These are phyloP conservation scores for Exephanes ischioxanthus DNA, from an alignment of 2,888 invertebrate species.

Conservation along the genomic window DNA sequence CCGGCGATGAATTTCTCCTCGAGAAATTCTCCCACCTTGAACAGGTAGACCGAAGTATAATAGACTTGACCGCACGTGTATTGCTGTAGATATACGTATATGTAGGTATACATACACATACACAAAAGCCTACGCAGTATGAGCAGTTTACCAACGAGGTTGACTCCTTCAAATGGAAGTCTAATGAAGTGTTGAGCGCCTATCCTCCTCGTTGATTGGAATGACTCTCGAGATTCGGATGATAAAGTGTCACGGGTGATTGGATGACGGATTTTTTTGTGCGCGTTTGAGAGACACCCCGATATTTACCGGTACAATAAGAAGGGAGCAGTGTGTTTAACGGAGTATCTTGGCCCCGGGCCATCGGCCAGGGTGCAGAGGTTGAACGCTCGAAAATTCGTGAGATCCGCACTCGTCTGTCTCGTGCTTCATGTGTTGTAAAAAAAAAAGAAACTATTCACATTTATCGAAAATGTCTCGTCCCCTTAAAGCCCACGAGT, in stretches of 20 bases:
- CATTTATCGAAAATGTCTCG: too few species aligned
- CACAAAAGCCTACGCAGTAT: constrained; percentile 1
- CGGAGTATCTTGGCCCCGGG: constrained; percentile 22
- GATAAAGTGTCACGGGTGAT: constrained; percentile 71
- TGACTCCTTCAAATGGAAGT: constrained; percentile 69
- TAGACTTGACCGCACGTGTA: neutral
- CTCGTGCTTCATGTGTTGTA: neutral
- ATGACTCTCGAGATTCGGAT: constrained; percentile 71
- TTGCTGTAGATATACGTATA: neutral
- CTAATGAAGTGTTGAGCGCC: constrained; percentile 71
- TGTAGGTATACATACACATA: neutral
- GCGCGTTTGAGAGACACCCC: constrained; percentile 7
- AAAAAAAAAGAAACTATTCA: too few species aligned
- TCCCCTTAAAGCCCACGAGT: too few species aligned
- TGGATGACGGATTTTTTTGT: constrained; percentile 60
- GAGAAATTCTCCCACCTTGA: constrained; percentile 18
- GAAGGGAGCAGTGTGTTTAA: constrained; percentile 20
- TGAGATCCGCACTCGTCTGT: constrained; percentile 44
- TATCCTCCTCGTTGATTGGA: constrained; percentile 70
- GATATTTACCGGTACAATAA: constrained; percentile 33
- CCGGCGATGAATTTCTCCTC: constrained; percentile 54
- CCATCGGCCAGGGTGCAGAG: constrained; percentile 27
- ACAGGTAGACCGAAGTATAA: constrained; percentile 23
- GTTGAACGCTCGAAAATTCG: constrained; percentile 32
- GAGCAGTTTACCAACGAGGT: constrained; percentile 59